Evolutionary conservation across 2,113 vertebrate genomes (phyloP).

Genomic region (human (Homo sapiens)): GRCh38 chr15:39828001-39828500

Average conservation of each 20-base stretch:
- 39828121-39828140: conserved; percentile 23
- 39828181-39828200: not conserved
- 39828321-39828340: not conserved
- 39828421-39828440: not conserved
- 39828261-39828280: not conserved
- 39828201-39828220: not conserved
- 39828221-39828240: not conserved
- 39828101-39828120: not conserved
- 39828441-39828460: not conserved
- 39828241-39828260: not conserved
- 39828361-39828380: not conserved
- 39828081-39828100: not conserved
- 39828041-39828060: conserved; percentile 8
- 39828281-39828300: not conserved
- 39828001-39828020: not conserved
- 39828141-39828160: conserved; percentile 29
- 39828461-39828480: not conserved
- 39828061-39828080: not conserved
- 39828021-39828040: not conserved
- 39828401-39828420: not conserved
- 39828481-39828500: not conserved
- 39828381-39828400: not conserved
- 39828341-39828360: not conserved
- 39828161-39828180: not conserved
- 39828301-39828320: not conserved